A percentile compares a stretch with the other conserved stretches of the same genome.
These are phyloP conservation scores for Dissostichus mawsoni DNA, from an alignment of 2,113 vertebrate genomes.

Conservation along the genomic window DNA sequence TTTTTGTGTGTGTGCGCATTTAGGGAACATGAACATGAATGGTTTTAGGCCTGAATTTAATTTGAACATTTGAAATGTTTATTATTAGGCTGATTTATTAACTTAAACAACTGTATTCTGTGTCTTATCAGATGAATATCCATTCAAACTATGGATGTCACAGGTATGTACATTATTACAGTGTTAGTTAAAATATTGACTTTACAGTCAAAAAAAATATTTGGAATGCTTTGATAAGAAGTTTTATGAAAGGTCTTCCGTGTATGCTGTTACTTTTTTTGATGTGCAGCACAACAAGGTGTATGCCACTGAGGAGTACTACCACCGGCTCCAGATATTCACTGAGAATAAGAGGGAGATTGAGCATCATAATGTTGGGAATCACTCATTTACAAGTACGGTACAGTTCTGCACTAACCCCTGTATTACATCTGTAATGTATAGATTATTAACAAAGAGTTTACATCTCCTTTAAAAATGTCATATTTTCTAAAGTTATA, in stretches of 20 bases:
- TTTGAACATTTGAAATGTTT: background rate
- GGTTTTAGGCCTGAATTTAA: background rate
- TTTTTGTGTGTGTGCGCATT: background rate
- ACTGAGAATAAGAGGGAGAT: conserved; percentile 79
- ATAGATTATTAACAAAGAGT: background rate
- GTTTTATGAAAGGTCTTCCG: background rate
- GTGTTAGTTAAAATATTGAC: background rate
- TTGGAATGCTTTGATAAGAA: background rate
- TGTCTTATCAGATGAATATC: conserved; percentile 80
- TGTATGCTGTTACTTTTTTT: background rate
- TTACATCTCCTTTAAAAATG: background rate
- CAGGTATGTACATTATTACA: conserved; percentile 72
- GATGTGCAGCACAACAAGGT: conserved; percentile 79
- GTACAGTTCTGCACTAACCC: background rate
- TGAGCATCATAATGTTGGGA: conserved; percentile 84
- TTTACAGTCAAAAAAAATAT: background rate
- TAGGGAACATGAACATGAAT: background rate
- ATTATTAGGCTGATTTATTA: background rate
- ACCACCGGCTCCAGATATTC: conserved; percentile 81
- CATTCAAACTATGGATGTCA: conserved; percentile 86
- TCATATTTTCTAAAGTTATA: background rate
- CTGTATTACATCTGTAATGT: background rate
- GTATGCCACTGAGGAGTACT: conserved; percentile 80
- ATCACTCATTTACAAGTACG: conserved; percentile 87
- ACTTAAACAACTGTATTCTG: background rate